Base-by-base conservation (phyloP, 2,113 vertebrate species). In the Chrysemys picta region DNA sequence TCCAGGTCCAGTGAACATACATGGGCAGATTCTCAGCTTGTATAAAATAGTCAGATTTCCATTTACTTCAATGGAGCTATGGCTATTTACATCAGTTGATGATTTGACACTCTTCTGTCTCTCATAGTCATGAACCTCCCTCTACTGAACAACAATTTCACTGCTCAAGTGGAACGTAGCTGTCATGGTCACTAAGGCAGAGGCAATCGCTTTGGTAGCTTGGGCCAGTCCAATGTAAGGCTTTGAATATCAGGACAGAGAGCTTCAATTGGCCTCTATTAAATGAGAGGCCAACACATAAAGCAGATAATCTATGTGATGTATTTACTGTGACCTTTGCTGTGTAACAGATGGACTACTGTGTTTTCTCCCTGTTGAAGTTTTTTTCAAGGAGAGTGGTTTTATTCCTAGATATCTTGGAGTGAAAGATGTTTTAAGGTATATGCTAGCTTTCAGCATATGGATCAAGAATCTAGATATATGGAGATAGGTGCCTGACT, bases 391-490 rank as follows among this genome's bases (percentile, higher is more conserved):
- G 45, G 13, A 80, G 13, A 21, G 5, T 54, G 11, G 53, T 6
- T 87, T 90, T 83, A 65, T 65, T n/a, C 80, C 50, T 50, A 62
- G 3, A 54, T 10, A 85, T 54, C 50, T 24, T 35, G 31, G 47
- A 82, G 5, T 38, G 79, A 69, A 49, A 59, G 0, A 0, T n/a
- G n/a, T 13, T 87, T 27, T 80, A 62, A 80, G 14, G n/a, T 9
- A 12, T n/a, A 81, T 35, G 35, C 17, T 65, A 1, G 0, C n/a
- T 72, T 72, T 75, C 5, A 24, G 72, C 22, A 42, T 21, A 75
- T 8, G 6, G 13, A 9, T 62, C 19, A 27, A 24, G 25, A 54
- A 10, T 9, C 59, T 78, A 6, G 14, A 12, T 1, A 3, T 38
- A 9, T 6, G 19, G 50, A 90, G 19, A 31, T 22, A 83, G 27